Base-by-base conservation (phyloP, 1,140 invertebrate genomes). In the Tachypleus tridentatus region DNA sequence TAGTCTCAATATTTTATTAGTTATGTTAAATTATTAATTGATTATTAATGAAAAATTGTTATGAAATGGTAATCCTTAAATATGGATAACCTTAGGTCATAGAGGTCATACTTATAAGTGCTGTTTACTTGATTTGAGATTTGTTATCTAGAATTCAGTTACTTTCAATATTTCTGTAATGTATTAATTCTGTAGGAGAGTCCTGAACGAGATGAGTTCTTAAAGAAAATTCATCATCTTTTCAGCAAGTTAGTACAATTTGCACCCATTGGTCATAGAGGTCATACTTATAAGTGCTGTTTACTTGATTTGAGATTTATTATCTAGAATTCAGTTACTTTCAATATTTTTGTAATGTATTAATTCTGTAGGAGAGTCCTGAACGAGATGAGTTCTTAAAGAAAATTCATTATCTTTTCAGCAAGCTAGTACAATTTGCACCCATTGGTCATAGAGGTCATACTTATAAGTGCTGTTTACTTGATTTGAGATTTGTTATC, bases 201-300 rank as follows among this genome's bases (percentile, higher is more conserved):
- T 65, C 68, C 67, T 49, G 70, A 80, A 49, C 80, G 85, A 67
- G 71, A 74, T 3, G 72, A 78, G 49, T 84, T 93, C 67, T 71
- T 81, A 1, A 73, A 80, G 29, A 80, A 83, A 69, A 73, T 89
- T 0, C 80, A 83, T 63, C 76, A 77, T 9, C 74, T 94, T 49
- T 78, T 91, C 65, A 71, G 76, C 9, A 83, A 82, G 70, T 70
- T 92, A 65, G 74, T 85, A 51, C 75, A 84, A 48, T 79, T 86
- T 72, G 75, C 87, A 7, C 84, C 89, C 47, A 76, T 95, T 57
- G 91, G n/a, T n/a, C n/a, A n/a, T n/a, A n/a, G n/a, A n/a, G n/a
- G n/a, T n/a, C n/a, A n/a, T n/a, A n/a, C n/a, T n/a, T n/a, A n/a
- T n/a, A n/a, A n/a, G n/a, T n/a, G n/a, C n/a, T n/a, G n/a, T n/a